Evolutionary conservation across 1,140 invertebrate genomes (phyloP), one percentile per base, ranked within the genome.

Genomic region (Pseudomyrmex sp.): DNA sequence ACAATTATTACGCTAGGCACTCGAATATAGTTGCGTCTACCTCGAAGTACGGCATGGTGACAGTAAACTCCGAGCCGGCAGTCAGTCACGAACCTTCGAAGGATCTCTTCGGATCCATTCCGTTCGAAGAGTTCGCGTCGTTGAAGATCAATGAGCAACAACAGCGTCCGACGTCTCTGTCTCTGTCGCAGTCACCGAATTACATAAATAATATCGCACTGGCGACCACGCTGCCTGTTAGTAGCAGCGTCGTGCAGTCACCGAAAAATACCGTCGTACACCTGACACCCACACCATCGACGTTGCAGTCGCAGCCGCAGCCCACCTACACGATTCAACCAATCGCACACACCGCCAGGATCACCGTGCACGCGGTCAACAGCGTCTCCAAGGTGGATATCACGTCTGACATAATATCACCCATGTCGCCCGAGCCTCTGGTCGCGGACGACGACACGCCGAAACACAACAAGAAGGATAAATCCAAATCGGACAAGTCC

Each of bases 61-160:
- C 84, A 1, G 85, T 89, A 0, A 85, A 89, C 12, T 77, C 70
- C 8, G 62, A 72, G 0, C 13, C n/a, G 20, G 26, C 18, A 10
- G 48, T 68, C 12, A 2, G 1, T 2, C 54, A 26, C n/a, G 86
- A 90, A 10, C 75, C 89, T n/a, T 86, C 87, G 1, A 93, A 94
- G 48, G 96, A 96, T 90, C 88, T 96, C 0, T 96, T 96, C 90
- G 96, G 96, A 2, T 95, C 96, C 12, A 94, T 96, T 46, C 96
- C 96, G 4, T 96, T 96, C 82, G 94, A 95, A 15, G 93, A 94
- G 44, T 93, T 95, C 65, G 86, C 95, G 0, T 88, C 91, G n/a
- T 18, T 92, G 2, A 89, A 86, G 15, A 48, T 92, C 0, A 92
- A 86, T 58, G 92, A 88, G 44, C 92, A 91, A n/a, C 74, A 79